A percentile compares a stretch with the other conserved stretches of the same genome.
phyloP scores from a whole-genome alignment of 1,140 invertebrate genomes.

The Bilobella aurantiaca region DNA sequence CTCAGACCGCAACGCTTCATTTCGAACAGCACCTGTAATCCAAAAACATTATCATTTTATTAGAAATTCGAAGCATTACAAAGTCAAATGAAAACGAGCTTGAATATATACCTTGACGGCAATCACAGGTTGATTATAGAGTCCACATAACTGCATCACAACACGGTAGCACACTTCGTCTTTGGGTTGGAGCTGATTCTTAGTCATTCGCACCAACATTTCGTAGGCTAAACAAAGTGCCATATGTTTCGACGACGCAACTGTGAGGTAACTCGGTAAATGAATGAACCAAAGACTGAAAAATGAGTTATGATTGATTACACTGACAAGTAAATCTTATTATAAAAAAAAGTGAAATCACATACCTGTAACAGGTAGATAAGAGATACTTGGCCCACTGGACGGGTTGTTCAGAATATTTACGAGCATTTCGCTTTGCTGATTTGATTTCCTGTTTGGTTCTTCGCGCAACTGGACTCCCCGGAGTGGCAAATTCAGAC shows the following conservation, averaged over 20 bases:
- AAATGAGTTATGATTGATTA: too few relatives aligned
- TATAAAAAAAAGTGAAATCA: constrained; percentile 39
- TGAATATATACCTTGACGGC: constrained; percentile 70
- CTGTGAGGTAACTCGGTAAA: constrained; percentile 64
- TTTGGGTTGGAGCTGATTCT: constrained; percentile 62
- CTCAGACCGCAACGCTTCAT: constrained; percentile 92
- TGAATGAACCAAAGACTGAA: constrained; percentile 94
- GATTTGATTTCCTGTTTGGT: constrained; percentile 91
- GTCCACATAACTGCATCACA: constrained; percentile 96
- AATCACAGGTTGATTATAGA: constrained; percentile 82
- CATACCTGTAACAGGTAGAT: constrained; percentile 62
- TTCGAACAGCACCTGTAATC: constrained; percentile 65
- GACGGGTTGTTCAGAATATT: constrained; percentile 58
- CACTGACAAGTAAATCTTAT: constrained; percentile 16
- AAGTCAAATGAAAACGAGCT: too few relatives aligned
- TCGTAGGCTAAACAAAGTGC: constrained; percentile 77
- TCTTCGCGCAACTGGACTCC: constrained; percentile 78
- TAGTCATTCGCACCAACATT: constrained; percentile 71
- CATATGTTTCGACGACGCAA: constrained; percentile 51
- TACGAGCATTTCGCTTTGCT: constrained; percentile 75
- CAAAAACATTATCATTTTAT: background rate
- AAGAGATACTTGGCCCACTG: constrained; percentile 84
- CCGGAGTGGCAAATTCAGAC: constrained; percentile 50
- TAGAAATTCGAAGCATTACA: too few relatives aligned
- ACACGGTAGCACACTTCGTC: constrained; percentile 97